Conservation (phyloP, 2,113 vertebrate genomes). For the Stigmatopora nigra region DNA sequence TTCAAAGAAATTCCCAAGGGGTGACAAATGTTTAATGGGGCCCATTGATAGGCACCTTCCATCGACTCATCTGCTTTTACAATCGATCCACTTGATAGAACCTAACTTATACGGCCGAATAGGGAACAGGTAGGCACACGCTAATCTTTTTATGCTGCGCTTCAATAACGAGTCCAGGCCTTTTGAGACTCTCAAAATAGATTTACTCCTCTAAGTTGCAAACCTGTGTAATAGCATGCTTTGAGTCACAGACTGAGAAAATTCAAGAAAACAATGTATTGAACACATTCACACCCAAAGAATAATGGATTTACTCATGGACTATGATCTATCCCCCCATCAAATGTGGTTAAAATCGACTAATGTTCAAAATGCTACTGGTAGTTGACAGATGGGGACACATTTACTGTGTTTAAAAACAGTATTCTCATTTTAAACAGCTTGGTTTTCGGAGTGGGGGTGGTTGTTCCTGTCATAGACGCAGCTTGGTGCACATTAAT, state of each 20-base stretch:
- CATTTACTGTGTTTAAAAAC: not conserved
- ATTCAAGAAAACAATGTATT: not conserved
- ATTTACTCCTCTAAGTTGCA: conserved; percentile 5
- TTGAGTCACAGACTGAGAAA: conserved; percentile 1
- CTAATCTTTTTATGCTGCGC: conserved; percentile 6
- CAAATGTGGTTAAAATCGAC: not conserved
- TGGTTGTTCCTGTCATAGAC: not conserved
- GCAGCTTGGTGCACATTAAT: conserved; percentile 1
- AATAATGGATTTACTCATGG: not conserved
- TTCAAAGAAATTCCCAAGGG: conserved; percentile 49
- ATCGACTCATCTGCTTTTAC: conserved; percentile 47
- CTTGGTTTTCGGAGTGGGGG: conserved; percentile 1
- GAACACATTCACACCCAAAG: not conserved
- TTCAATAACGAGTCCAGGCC: conserved; percentile 7
- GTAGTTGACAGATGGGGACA: not conserved
- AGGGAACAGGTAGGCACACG: conserved; percentile 11
- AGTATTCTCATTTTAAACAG: not conserved
- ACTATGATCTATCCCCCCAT: not conserved
- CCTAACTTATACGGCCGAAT: conserved; percentile 20
- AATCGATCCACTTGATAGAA: conserved; percentile 44
- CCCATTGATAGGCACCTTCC: conserved; percentile 56
- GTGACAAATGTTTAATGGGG: conserved; percentile 53
- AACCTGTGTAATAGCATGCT: conserved; percentile 4
- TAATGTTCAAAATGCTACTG: not conserved
- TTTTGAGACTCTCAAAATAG: conserved; percentile 2